Evolutionary conservation across 2,888 invertebrate species (phyloP).

Genomic region (Dolichopus griseipennis): DNA sequence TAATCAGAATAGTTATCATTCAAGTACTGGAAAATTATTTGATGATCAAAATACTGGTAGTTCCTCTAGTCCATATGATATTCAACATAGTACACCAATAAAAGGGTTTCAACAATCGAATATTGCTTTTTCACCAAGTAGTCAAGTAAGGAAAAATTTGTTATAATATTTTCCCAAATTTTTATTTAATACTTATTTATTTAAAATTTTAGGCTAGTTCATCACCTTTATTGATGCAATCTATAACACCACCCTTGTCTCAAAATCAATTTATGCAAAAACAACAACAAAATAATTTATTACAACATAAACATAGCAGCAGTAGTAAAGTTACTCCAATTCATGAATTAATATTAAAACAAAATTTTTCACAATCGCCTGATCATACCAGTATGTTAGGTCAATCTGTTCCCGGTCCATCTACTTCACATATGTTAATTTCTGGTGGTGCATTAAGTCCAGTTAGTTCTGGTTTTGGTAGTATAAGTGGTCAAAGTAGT

Average conservation of each 20-base stretch:
- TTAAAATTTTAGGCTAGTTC: constrained; percentile 40
- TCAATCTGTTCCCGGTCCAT: constrained; percentile 56
- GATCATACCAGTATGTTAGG: constrained; percentile 48
- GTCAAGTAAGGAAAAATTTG: constrained; percentile 48
- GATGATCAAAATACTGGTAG: constrained; percentile 27
- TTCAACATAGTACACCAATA: constrained; percentile 42
- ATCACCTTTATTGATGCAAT: constrained; percentile 45
- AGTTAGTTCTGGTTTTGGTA: constrained; percentile 37
- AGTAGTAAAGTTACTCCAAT: constrained; percentile 9
- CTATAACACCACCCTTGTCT: constrained; percentile 43
- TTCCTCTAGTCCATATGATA: constrained; percentile 40
- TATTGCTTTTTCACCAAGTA: constrained; percentile 56
- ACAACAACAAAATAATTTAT: constrained; percentile 26
- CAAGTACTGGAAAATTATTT: constrained; percentile 9
- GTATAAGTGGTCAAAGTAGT: constrained; percentile 30
- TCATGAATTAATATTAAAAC: constrained; percentile 49
- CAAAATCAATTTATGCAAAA: constrained; percentile 35
- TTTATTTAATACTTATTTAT: neutral
- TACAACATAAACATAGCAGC: neutral
- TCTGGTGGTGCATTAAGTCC: constrained; percentile 38
- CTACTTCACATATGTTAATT: constrained; percentile 45
- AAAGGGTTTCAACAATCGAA: constrained; percentile 31
- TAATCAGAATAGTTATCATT: constrained; percentile 27
- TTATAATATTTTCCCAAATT: constrained; percentile 37
- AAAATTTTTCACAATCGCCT: constrained; percentile 51